Percentiles rank a stretch among this genome's conserved stretches.
Evolutionary conservation across 2,113 vertebrate species (phyloP).

Genomic region (Dromaius novaehollandiae): DNA sequence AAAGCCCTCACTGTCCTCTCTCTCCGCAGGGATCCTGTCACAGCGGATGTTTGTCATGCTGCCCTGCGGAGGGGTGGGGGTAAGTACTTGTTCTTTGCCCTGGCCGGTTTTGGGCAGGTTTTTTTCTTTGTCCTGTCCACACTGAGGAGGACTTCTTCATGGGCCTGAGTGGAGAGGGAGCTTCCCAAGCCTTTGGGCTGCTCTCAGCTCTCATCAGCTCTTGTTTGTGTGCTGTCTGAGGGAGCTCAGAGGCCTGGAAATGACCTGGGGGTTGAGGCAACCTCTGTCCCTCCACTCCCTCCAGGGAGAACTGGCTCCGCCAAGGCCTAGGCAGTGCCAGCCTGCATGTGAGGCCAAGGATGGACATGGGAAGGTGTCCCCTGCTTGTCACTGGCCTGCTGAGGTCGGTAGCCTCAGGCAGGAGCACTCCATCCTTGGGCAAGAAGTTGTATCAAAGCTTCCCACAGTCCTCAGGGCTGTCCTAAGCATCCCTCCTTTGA

Average conservation of each 20-base stretch:
- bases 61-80: constrained; percentile 93
- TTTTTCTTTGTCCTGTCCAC: background rate
- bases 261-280: background rate
- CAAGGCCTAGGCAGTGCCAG: background rate
- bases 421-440: background rate
- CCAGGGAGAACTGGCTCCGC: too few species aligned
- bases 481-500: background rate
- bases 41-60: constrained; percentile 89
- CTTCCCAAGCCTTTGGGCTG: background rate
- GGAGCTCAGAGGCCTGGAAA: background rate
- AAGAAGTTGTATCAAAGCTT: background rate
- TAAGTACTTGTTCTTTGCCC: constrained; percentile 70
- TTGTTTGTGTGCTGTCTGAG: background rate
- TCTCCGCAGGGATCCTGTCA: constrained; percentile 83
- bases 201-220: background rate
- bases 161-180: background rate
- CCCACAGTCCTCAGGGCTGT: fast-evolving
- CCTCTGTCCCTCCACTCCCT: background rate
- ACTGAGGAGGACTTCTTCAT: fast-evolving
- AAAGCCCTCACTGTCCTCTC: background rate
- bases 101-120: fast-evolving
- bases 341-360: background rate
- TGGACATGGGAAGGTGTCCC: background rate
- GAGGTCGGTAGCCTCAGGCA: background rate
- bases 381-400: background rate